Evolutionary conservation across 2,797 vertebrate genomes (phyloP).

Genomic region (Acestrorhynchus altus): DNA sequence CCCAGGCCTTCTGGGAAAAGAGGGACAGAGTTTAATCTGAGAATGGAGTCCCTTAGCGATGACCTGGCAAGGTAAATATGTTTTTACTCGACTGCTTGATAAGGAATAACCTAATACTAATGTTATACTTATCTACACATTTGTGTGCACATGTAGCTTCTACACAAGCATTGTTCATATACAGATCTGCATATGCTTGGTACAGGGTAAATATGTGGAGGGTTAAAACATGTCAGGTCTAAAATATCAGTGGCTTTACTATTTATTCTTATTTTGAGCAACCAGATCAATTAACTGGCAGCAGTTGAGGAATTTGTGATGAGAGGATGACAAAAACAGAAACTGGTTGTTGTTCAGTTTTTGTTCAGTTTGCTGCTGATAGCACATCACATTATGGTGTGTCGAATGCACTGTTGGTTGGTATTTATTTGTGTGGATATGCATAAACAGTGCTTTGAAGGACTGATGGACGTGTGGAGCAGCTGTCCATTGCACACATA

Average conservation of each 20-base stretch:
- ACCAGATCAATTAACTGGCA: background rate
- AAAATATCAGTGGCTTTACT: background rate
- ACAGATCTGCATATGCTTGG: background rate
- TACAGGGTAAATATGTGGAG: too few relatives aligned
- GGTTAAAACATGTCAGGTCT: background rate
- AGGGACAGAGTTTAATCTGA: slow-evolving; percentile 87
- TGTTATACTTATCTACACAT: background rate
- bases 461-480: background rate
- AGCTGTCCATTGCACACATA: background rate
- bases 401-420: background rate
- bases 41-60: slow-evolving; percentile 92
- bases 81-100: background rate
- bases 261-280: background rate
- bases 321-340: background rate
- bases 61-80: slow-evolving; percentile 83
- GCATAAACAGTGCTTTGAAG: background rate
- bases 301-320: background rate
- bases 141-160: background rate
- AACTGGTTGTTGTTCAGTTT: background rate
- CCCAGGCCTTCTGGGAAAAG: slow-evolving; percentile 83
- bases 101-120: background rate
- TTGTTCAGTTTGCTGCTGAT: background rate
- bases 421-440: background rate
- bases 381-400: background rate
- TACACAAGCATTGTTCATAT: background rate